Base-by-base conservation (phyloP, 2,797 vertebrate genomes). In the Tachyglossus aculeatus region DNA sequence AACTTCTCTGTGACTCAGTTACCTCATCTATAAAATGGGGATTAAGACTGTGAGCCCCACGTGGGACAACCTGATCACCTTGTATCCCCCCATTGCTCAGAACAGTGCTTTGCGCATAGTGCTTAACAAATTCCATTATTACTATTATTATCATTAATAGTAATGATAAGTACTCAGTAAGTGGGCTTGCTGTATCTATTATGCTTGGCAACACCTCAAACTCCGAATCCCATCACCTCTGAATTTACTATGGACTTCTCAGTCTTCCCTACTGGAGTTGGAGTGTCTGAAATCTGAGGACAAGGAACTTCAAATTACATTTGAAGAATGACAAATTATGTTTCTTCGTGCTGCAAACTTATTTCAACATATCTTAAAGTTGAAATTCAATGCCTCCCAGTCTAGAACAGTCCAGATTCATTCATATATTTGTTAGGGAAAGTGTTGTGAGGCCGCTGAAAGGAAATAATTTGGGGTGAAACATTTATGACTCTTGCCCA, bases 401-500 rank as follows among this genome's bases (percentile, higher is more conserved):
- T 50, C 24, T 70, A 25, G 77, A 54, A 36, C 43, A 50, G 43
- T 50, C 11, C 32, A 48, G 21, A 33, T 8, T 12, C n/a, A 39
- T 5, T 31, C 45, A n/a, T 29, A 29, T 29, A 29, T 1, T 2
- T 9, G 8, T 63, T 63, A 3, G 39, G 29, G 12, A 38, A 21
- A 24, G 33, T 40, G 18, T 29, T 66, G 52, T 41, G n/a, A 9
- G 29, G 9, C 37, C 67, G 41, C 62, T 64, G n/a, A n/a, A 57
- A 37, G 29, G 69, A 77, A 48, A 67, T 13, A 47, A 71, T 53
- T 65, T 55, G 5, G 3, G 7, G 44, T 68, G 83, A 13, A 73
- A n/a, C 56, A 69, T 61, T 70, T 43, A 69, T 71, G 78, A 86
- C 82, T 81, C 80, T 77, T 73, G 44, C 59, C 53, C 45, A 55